These are phyloP conservation scores for Ophraella communa DNA, from an alignment of 2,888 invertebrate genomes.

Conservation along the genomic window DNA sequence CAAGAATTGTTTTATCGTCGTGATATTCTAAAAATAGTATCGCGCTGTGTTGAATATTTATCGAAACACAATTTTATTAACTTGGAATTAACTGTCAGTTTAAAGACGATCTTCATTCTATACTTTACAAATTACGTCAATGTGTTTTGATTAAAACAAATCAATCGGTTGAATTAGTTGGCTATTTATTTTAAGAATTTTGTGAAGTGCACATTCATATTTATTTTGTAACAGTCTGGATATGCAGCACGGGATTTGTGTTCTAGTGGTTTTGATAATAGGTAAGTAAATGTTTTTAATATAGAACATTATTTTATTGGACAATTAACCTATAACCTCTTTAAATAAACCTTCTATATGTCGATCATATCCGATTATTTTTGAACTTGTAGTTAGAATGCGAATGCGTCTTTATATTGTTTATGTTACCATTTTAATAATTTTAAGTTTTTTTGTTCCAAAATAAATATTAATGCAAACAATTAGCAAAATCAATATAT, in stretches of 20 bases:
- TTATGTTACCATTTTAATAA: too few relatives aligned
- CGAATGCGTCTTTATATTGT: too few relatives aligned
- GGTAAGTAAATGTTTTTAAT: conserved; percentile 21
- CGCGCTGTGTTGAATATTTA: conserved; percentile 37
- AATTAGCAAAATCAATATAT: too few relatives aligned
- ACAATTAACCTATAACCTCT: neutral
- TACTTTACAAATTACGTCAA: conserved; percentile 42
- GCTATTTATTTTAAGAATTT: conserved; percentile 26
- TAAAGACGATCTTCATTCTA: conserved; percentile 11
- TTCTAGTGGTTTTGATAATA: conserved; percentile 23
- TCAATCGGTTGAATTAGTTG: conserved; percentile 23
- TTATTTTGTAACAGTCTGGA: conserved; percentile 18
- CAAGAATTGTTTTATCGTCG: conserved; percentile 43
- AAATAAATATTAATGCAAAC: too few relatives aligned
- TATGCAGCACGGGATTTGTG: conserved; percentile 32
- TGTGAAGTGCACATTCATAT: neutral
- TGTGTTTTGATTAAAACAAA: conserved; percentile 30
- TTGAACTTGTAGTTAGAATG: too few relatives aligned
- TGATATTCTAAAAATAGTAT: conserved; percentile 49
- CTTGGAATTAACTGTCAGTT: conserved; percentile 10
- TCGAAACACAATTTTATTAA: conserved; percentile 23
- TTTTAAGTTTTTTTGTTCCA: too few relatives aligned
- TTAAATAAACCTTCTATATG: too few relatives aligned
- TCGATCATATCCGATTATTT: too few relatives aligned
- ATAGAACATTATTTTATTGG: neutral